Evolutionary conservation across 2,797 vertebrate genomes (phyloP).

Genomic region (Fistularia commersonii): DNA sequence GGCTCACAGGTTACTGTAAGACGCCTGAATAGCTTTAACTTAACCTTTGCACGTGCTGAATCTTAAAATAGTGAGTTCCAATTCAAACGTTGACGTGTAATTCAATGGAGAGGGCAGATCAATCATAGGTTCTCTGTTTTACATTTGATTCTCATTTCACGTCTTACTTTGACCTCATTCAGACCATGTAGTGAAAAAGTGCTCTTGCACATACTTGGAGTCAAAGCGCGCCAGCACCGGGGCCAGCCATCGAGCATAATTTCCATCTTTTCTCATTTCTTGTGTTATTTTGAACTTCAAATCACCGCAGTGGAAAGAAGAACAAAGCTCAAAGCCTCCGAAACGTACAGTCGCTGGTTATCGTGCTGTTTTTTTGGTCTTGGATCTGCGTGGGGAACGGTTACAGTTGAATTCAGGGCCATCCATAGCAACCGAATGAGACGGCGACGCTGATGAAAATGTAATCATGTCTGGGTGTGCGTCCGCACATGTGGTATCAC

Average conservation of each 20-base stretch:
- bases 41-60: too few species aligned
- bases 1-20: too few species aligned
- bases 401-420: constrained; percentile 42
- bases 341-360: constrained; percentile 44
- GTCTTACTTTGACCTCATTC: constrained; percentile 12
- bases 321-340: constrained; percentile 35
- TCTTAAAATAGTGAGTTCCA: too few species aligned
- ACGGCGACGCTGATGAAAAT: constrained; percentile 42
- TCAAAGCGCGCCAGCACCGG: constrained; percentile 5
- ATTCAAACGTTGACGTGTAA: too few species aligned
- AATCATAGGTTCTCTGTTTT: constrained; percentile 16
- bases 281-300: constrained; percentile 31
- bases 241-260: constrained; percentile 6
- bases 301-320: constrained; percentile 25
- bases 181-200: constrained; percentile 1
- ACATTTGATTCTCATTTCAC: constrained; percentile 3
- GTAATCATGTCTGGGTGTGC: constrained; percentile 23
- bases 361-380: constrained; percentile 33
- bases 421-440: constrained; percentile 45
- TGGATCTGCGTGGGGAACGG: constrained; percentile 19
- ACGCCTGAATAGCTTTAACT: too few species aligned
- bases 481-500: constrained; percentile 42
- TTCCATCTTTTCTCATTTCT: constrained; percentile 33
- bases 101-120: too few species aligned
- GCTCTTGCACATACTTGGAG: constrained; percentile 19